Conservation (phyloP, 2,113 vertebrate species). For the Xenopus laevis region DNA sequence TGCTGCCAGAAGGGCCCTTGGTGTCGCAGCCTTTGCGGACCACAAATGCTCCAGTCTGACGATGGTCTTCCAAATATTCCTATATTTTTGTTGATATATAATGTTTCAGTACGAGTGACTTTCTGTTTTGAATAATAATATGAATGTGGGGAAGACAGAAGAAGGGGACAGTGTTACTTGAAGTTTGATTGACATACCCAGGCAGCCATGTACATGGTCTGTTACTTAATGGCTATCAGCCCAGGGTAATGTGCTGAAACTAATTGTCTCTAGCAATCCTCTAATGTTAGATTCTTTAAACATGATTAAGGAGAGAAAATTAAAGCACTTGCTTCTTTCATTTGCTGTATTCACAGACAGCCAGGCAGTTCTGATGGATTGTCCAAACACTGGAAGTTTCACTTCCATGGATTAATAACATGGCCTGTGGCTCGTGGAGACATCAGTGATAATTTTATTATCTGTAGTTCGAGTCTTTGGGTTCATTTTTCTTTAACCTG, state of each 20-base stretch:
- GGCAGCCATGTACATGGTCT: neutral
- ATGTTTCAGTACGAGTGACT: too few relatives aligned
- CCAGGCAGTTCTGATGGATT: slow-evolving; percentile 24
- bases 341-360: neutral
- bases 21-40: too few relatives aligned
- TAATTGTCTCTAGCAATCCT: slow-evolving; percentile 34
- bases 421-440: slow-evolving; percentile 6
- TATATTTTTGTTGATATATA: too few relatives aligned
- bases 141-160: too few relatives aligned
- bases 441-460: slow-evolving; percentile 30
- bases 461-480: neutral
- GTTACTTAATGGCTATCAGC: slow-evolving; percentile 30
- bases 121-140: too few relatives aligned
- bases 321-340: neutral
- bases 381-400: slow-evolving; percentile 14
- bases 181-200: neutral
- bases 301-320: slow-evolving; percentile 36
- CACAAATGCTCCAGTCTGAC: too few relatives aligned
- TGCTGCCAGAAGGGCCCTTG: too few relatives aligned
- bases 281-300: slow-evolving; percentile 34
- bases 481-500: neutral
- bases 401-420: slow-evolving; percentile 12
- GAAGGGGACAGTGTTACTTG: neutral
- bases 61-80: too few relatives aligned
- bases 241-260: slow-evolving; percentile 27